phyloP scores from a whole-genome alignment of 2,797 vertebrate genomes.

The Erpetoichthys calabaricus region DNA sequence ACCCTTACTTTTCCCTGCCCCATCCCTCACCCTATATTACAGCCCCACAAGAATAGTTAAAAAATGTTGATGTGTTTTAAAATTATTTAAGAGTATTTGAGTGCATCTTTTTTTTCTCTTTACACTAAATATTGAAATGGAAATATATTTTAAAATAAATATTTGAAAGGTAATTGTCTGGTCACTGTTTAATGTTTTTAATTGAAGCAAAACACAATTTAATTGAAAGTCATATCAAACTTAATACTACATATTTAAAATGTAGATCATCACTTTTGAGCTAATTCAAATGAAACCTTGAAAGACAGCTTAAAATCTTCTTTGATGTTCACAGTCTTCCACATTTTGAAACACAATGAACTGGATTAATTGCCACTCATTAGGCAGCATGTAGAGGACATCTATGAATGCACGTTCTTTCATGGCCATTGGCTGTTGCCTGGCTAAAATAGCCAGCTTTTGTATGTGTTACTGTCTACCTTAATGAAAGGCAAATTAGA shows the following conservation, averaged over 20 bases:
- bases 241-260: slow-evolving; percentile 44
- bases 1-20: not conserved
- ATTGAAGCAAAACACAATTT: too few species aligned
- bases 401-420: slow-evolving; percentile 76
- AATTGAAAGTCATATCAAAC: too few species aligned
- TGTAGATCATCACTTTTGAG: slow-evolving; percentile 42
- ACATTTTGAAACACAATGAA: slow-evolving; percentile 68
- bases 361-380: slow-evolving; percentile 80
- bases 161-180: too few species aligned
- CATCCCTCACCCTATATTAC: too few species aligned
- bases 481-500: slow-evolving; percentile 93
- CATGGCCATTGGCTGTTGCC: slow-evolving; percentile 60
- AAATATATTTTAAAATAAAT: too few species aligned
- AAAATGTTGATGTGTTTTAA: too few species aligned
- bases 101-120: too few species aligned
- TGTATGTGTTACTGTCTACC: slow-evolving; percentile 82
- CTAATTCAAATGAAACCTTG: slow-evolving; percentile 42
- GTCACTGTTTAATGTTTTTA: too few species aligned
- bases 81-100: too few species aligned
- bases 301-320: slow-evolving; percentile 35
- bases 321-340: slow-evolving; percentile 80
- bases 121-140: too few species aligned
- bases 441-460: slow-evolving; percentile 80
- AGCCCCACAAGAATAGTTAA: too few species aligned
- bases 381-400: slow-evolving; percentile 57